Conservation (phyloP, 2,113 vertebrate genomes). For the Piprites chloris region DNA sequence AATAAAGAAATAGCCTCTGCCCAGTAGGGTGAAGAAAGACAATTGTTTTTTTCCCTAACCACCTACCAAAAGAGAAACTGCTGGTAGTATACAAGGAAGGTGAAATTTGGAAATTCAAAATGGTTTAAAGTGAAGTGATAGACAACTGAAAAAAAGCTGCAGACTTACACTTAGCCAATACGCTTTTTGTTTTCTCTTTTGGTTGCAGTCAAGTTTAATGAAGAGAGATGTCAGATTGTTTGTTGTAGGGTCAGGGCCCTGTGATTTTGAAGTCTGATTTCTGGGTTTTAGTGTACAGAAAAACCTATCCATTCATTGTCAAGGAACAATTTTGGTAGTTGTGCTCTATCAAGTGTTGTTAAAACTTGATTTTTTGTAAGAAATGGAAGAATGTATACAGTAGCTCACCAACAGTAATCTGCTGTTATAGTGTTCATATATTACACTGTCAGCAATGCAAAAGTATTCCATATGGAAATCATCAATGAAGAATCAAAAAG, state of each 20-base stretch:
- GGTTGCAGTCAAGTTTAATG: not conserved
- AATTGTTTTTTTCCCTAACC: not conserved
- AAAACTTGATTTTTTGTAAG: not conserved
- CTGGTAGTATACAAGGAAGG: not conserved
- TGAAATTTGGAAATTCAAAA: not conserved
- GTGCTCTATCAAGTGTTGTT: not conserved
- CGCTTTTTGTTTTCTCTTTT: not conserved
- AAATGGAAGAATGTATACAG: not conserved
- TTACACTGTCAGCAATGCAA: not conserved
- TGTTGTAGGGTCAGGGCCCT: not conserved
- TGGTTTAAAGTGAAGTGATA: not conserved
- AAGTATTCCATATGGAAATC: not conserved
- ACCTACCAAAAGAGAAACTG: not conserved
- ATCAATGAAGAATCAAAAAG: not conserved
- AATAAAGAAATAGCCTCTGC: not conserved
- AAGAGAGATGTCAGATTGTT: not conserved
- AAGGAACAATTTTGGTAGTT: not conserved
- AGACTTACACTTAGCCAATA: not conserved
- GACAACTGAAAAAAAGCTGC: not conserved
- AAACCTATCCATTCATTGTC: not conserved
- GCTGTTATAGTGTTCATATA: constrained; percentile 20
- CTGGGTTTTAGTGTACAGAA: not conserved
- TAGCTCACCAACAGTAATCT: constrained; percentile 36
- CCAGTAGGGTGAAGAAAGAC: not conserved
- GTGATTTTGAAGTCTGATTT: not conserved